Base-by-base conservation (phyloP, 1,140 invertebrate species). In the Centruroides vittatus region DNA sequence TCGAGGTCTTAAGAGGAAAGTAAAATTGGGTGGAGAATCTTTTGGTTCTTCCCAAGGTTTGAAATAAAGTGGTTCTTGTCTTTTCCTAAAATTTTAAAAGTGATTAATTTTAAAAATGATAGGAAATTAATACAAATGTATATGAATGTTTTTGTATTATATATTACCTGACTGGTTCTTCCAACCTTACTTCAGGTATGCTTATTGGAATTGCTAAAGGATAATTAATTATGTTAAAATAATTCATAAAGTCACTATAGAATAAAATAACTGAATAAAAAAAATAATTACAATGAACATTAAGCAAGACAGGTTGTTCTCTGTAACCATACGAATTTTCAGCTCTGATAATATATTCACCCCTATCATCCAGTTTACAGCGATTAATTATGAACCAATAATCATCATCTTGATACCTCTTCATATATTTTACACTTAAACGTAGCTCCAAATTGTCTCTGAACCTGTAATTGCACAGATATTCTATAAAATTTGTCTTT, bases 391-490 rank as follows among this genome's bases (percentile, higher is more conserved):
- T 86, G 71, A 99, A 94, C 69, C 93, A 93, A 73, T 94, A 99
- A 72, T 98, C 93, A 65, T 96, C 92, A 49, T 89, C 92, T 35
- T 83, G 78, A 72, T 98, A 99, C 65, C 94, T 84, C 77, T 98
- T 98, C 94, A 99, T 98, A 75, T 93, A 95, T 76, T 99, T 99
- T 35, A 97, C 93, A 66, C 93, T 96, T 76, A 99, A 95, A 58
- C 88, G 80, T 12, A 99, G 77, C 69, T 98, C 93, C 65, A 83
- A 79, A 72, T 91, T 93, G 73, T 94, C 93, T 66, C 90, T 86
- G 65, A 57, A 65, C 64, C 64, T 65, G 9, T 23, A 23, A 36
- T 36, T 36, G 7, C 8, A 23, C 8, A 5, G 7, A 6, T 53
- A 41, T n/a, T n/a, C n/a, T 41, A 41, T 41, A 41, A 41, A 41